phyloP scores from a whole-genome alignment of 2,113 vertebrate genomes.

The Laticauda colubrina region DNA sequence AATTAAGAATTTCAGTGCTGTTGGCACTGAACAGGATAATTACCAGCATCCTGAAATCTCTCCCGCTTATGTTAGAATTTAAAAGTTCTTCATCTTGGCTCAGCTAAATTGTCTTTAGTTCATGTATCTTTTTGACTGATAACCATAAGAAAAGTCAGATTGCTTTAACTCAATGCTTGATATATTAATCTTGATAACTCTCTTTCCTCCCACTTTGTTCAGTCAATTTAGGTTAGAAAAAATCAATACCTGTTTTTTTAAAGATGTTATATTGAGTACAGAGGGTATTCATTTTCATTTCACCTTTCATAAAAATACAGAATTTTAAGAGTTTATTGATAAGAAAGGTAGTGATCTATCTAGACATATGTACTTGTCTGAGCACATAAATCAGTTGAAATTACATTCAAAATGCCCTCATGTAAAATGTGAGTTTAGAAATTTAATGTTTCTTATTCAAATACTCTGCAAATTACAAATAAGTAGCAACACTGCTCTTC shows the following conservation, averaged over 20 bases:
- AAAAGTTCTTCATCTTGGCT: background rate
- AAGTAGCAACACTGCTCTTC: conserved; percentile 46
- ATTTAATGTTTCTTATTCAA: conserved; percentile 48
- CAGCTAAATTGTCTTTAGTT: background rate
- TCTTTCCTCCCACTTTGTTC: conserved; percentile 22
- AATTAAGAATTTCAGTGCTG: background rate
- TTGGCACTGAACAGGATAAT: background rate
- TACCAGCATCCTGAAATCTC: background rate
- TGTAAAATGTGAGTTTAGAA: conserved; percentile 52
- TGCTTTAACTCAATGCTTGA: background rate
- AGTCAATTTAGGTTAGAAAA: conserved; percentile 11
- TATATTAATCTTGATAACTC: background rate
- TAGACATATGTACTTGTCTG: conserved; percentile 27
- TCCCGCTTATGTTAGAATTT: background rate
- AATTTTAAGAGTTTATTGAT: conserved; percentile 33
- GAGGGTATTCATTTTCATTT: conserved; percentile 43
- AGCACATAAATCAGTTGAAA: conserved; percentile 45
- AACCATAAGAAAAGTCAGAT: background rate
- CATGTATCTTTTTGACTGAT: conserved; percentile 19
- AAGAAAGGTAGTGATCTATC: conserved; percentile 27
- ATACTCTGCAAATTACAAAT: conserved; percentile 31
- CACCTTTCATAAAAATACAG: conserved; percentile 37
- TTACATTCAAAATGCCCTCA: conserved; percentile 40
- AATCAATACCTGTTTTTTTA: conserved; percentile 34
- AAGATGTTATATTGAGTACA: conserved; percentile 46